Base-by-base conservation (phyloP, 2,797 vertebrate genomes). In the Poecilia picta region DNA sequence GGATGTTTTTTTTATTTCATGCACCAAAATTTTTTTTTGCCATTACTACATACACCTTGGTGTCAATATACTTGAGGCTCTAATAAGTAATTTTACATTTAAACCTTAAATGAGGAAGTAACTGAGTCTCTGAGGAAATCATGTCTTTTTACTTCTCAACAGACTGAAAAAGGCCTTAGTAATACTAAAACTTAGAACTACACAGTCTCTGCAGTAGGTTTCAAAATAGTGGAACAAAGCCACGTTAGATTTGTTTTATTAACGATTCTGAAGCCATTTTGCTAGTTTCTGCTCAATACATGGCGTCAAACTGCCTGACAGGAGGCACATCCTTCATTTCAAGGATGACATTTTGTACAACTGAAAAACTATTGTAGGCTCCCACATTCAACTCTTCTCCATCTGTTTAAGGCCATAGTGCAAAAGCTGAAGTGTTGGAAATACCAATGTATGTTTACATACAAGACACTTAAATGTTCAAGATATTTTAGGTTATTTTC, bases 1-100 rank as follows among this genome's bases (percentile, higher is more conserved):
- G 10, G 2, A 5, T 53, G 25, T 55, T 47, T 76, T 45, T 87
- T 89, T 77, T 73, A 77, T 89, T 91, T 89, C 49, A 79, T 83
- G 16, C 78, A 4, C 72, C 82, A 75, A 62, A 88, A 88, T 71
- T 1, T 5, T 33, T 33, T 33, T 33, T 33, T 59, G 57, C 15
- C 57, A 59, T 31, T 36, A 64, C 59, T 36, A 64, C 59, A 64
- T 41, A 45, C 79, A 90, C 72, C 7, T 25, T 45, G 64, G 73
- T 47, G 53, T 75, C 82, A 76, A 64, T 46, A 45, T 20, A 71
- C 57, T 68, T 47, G 76, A 74, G 82, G 36, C 73, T 75, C 83
- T 71, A 15, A 64, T 12, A 45, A 25, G 62, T 77, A 74, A 81
- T 77, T 79, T 33, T 8, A 77, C 16, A 41, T 39, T 66, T 25